Percentiles rank a stretch among this genome's conserved stretches.
Conservation (phyloP, 2,888 invertebrate species). For the Aelia acuminata region DNA sequence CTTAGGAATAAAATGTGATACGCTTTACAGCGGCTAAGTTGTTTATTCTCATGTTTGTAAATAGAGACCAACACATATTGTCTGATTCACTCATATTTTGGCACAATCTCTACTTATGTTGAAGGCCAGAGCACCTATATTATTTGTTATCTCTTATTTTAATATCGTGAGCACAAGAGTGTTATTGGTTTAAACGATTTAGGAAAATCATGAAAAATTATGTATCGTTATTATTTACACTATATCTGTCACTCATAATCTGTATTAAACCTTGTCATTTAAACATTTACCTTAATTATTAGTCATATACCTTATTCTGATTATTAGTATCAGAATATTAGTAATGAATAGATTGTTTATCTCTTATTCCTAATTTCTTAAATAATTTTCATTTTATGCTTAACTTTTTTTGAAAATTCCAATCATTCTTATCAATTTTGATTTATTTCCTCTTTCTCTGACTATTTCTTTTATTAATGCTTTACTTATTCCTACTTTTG, state of each 20-base stretch:
- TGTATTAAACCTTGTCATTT: too few species aligned
- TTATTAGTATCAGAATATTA: too few species aligned
- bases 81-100: not conserved
- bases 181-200: not conserved
- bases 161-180: not conserved
- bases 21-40: not conserved
- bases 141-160: not conserved
- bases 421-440: too few species aligned
- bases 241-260: too few species aligned
- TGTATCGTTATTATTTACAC: too few species aligned
- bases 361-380: not conserved
- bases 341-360: too few species aligned
- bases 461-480: not conserved
- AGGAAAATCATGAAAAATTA: too few species aligned
- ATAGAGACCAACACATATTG: not conserved
- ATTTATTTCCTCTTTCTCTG: not conserved
- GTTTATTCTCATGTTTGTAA: not conserved
- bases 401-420: not conserved
- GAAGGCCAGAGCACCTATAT: not conserved
- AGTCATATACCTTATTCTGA: too few species aligned
- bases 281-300: too few species aligned
- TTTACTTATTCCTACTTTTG: not conserved
- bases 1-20: not conserved
- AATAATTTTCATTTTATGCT: not conserved
- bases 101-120: not conserved